A percentile compares a stretch with the other conserved stretches of the same genome.
These are phyloP conservation scores for Oreochromis tanganicae DNA, from an alignment of 2,113 vertebrate genomes.

Conservation along the genomic window DNA sequence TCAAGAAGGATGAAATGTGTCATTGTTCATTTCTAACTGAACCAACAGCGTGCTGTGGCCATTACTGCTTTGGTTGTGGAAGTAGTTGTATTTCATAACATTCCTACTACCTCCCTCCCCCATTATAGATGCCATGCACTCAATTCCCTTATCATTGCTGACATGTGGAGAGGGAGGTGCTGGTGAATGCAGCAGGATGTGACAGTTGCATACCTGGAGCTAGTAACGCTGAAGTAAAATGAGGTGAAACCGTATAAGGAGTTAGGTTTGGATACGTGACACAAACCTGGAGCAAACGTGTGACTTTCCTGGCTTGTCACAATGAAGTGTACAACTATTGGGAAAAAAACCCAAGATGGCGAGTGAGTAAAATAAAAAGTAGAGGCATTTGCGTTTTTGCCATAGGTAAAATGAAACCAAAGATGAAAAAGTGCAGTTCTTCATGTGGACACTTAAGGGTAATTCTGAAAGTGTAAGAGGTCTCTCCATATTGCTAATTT, in stretches of 20 bases:
- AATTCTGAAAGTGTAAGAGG: background rate
- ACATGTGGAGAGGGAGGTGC: conserved; percentile 15
- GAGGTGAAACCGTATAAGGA: conserved; percentile 1
- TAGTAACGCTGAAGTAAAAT: background rate
- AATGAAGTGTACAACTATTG: background rate
- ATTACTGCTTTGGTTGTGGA: background rate
- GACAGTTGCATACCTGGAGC: conserved; percentile 44
- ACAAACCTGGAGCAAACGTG: background rate
- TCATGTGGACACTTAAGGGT: background rate
- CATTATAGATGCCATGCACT: conserved; percentile 4
- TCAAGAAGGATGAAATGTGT: background rate
- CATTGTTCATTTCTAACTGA: background rate
- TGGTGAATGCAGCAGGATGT: conserved; percentile 23
- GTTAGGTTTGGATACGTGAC: background rate
- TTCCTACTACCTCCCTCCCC: background rate
- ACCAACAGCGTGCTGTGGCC: background rate
- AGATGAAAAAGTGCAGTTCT: background rate
- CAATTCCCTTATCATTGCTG: conserved; percentile 26
- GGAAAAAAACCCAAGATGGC: background rate
- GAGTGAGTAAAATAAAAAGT: background rate
- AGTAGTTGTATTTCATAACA: background rate
- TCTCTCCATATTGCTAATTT: background rate
- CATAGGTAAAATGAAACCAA: background rate
- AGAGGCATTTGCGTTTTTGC: background rate
- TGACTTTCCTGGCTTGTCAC: background rate